Percentiles rank a stretch among this genome's conserved stretches.
These are phyloP conservation scores for Vultur gryphus DNA, from an alignment of 2,797 vertebrate genomes.

Conservation along the genomic window DNA sequence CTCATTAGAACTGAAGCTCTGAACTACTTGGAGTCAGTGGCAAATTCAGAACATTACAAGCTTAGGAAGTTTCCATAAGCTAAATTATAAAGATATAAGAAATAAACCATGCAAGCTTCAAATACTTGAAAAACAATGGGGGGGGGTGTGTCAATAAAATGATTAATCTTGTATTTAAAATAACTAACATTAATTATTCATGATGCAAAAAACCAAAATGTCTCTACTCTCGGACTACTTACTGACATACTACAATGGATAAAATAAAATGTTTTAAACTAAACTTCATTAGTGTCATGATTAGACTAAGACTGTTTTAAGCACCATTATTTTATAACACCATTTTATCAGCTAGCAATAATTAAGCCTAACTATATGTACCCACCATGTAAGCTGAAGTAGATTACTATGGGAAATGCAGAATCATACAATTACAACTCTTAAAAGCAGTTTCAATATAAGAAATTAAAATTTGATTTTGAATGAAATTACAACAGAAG, in stretches of 20 bases:
- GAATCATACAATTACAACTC: background rate
- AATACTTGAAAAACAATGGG: background rate
- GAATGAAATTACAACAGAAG: background rate
- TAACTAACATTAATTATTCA: background rate
- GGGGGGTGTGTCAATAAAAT: background rate
- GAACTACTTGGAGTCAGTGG: slow-evolving; percentile 14
- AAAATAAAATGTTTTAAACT: background rate
- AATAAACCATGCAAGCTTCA: background rate
- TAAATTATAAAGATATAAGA: background rate
- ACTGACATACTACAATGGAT: background rate
- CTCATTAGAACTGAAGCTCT: slow-evolving; percentile 31
- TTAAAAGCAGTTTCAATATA: background rate
- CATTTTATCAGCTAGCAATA: background rate
- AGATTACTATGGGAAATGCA: background rate
- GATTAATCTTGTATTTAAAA: background rate
- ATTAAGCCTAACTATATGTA: background rate
- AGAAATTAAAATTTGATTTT: background rate
- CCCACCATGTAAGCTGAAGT: background rate
- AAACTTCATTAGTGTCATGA: background rate
- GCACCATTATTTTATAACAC: background rate
- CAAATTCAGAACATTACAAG: background rate
- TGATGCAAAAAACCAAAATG: background rate
- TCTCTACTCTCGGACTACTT: background rate
- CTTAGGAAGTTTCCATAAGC: slow-evolving; percentile 37
- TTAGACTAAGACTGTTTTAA: background rate